phyloP scores from a whole-genome alignment of 2,888 invertebrate species.

The Listrodromus nycthemerus region DNA sequence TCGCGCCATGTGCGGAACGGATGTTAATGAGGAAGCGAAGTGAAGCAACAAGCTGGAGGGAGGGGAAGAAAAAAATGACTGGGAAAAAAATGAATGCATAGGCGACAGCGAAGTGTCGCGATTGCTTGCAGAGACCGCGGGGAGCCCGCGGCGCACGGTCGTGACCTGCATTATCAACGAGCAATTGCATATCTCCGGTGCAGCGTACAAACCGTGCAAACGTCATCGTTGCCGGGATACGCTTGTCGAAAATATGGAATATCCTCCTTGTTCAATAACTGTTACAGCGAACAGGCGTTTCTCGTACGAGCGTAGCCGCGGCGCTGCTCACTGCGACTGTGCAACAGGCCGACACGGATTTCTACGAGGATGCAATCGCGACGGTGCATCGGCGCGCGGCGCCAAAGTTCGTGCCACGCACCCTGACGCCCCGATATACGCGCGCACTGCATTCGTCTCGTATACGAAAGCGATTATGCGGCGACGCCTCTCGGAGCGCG shows the following conservation, averaged over 20 bases:
- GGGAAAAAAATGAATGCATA: no score
- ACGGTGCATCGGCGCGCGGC: conserved; percentile 15
- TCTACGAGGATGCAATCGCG: background rate
- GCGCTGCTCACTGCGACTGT: background rate
- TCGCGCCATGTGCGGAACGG: conserved; percentile 18
- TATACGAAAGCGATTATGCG: background rate
- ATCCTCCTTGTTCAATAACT: conserved; percentile 4
- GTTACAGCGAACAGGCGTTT: background rate
- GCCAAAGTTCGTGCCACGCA: conserved; percentile 44
- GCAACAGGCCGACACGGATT: background rate
- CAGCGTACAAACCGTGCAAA: conserved; percentile 17
- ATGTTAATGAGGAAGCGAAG: background rate
- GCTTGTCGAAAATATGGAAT: background rate
- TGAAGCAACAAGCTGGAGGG: background rate
- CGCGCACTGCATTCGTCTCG: background rate
- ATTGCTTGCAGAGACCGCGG: background rate
- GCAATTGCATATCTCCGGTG: conserved; percentile 48
- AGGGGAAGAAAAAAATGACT: background rate
- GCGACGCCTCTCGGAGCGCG: no score
- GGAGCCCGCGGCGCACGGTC: conserved; percentile 40
- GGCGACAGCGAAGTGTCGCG: conserved; percentile 5
- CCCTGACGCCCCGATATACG: background rate
- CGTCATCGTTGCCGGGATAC: conserved; percentile 8
- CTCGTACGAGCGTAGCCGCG: background rate
- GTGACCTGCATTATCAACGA: conserved; percentile 59